Evolutionary conservation across 1,140 invertebrate species (phyloP).

Genomic region (Drosophila orosa): DNA sequence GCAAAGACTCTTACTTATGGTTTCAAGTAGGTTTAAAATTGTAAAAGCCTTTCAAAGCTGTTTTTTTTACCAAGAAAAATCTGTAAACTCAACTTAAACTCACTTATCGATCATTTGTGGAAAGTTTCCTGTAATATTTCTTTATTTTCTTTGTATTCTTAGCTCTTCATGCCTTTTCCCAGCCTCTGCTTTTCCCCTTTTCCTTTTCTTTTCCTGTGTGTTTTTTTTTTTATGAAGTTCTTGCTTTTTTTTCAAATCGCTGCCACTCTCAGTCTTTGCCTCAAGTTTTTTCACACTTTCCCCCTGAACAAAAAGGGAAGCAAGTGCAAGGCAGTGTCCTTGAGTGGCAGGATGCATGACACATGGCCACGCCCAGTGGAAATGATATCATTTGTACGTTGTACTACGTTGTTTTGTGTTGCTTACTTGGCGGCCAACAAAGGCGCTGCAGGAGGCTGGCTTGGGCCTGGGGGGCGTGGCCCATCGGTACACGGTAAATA

Average conservation of each 20-base stretch:
- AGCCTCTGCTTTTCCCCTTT: not conserved
- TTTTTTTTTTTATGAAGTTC: not conserved
- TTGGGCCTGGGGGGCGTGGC: conserved; percentile 8
- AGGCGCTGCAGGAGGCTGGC: conserved; percentile 17
- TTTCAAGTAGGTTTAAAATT: not conserved
- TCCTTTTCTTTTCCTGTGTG: not conserved
- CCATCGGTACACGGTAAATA: not conserved
- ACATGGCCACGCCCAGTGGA: conserved; percentile 42
- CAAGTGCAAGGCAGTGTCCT: conserved; percentile 14
- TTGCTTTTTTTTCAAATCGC: conserved; percentile 18
- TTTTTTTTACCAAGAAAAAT: not conserved
- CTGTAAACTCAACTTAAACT: not conserved
- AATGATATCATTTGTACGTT: conserved; percentile 49
- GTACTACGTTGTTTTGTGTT: conserved; percentile 25
- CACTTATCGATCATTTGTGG: conserved; percentile 2
- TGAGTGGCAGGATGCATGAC: conserved; percentile 39
- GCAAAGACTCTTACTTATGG: too few species aligned
- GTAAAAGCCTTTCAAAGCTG: not conserved
- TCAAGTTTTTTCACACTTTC: conserved; percentile 49
- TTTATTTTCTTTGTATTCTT: not conserved
- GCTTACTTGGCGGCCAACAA: conserved; percentile 47
- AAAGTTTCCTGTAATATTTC: conserved; percentile 18
- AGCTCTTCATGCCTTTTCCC: not conserved
- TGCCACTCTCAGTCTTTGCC: conserved; percentile 4
- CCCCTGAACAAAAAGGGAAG: not conserved